Conservation (phyloP, 2,113 vertebrate species). For the Mormyrus iriodes region DNA sequence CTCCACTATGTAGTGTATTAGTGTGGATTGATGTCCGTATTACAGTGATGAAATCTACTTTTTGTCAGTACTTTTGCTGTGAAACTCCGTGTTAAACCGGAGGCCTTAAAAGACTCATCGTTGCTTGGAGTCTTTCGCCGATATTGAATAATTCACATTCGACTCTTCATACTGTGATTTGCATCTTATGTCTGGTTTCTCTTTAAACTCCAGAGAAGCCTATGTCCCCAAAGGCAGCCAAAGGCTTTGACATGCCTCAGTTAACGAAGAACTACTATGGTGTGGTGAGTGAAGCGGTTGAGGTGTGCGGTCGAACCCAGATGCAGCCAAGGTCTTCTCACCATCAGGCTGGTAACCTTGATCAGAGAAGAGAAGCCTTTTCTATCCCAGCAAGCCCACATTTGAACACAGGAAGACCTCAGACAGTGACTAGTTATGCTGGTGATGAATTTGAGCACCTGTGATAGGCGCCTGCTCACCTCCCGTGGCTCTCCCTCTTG, state of each 20-base stretch:
- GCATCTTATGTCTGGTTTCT: background rate
- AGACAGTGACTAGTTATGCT: background rate
- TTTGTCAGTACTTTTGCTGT: background rate
- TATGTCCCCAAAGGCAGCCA: conserved; percentile 81
- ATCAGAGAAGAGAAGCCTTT: background rate
- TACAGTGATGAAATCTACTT: background rate
- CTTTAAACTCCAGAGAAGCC: conserved; percentile 75
- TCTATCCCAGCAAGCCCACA: background rate
- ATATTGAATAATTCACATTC: background rate
- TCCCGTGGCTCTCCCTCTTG: conserved; percentile 17
- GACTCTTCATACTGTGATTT: background rate
- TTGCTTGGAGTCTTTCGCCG: background rate
- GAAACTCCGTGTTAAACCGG: background rate
- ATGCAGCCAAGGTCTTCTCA: background rate
- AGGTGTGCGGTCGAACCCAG: background rate
- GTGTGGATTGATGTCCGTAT: background rate
- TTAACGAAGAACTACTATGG: conserved; percentile 96
- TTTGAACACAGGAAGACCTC: background rate
- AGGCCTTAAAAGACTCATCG: background rate
- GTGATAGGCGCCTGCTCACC: background rate
- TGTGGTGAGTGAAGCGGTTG: conserved; percentile 70
- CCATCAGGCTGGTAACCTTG: background rate
- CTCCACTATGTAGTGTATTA: background rate
- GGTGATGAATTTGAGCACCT: background rate
- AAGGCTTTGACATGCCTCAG: conserved; percentile 71